Base-by-base conservation (phyloP, 2,113 vertebrate genomes). In the Talpa occidentalis region DNA sequence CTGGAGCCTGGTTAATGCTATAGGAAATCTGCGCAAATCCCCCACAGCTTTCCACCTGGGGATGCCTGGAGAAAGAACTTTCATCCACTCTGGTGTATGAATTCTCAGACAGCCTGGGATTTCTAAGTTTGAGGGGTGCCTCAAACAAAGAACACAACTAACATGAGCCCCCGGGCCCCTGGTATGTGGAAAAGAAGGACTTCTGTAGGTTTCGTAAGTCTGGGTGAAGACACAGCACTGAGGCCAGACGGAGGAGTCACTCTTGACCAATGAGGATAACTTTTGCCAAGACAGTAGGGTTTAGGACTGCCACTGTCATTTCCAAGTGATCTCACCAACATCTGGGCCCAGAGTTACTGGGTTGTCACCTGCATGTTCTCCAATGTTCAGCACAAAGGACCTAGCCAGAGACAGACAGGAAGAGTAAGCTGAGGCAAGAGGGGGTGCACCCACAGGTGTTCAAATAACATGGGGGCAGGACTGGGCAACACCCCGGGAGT, bases 391-490 rank as follows among this genome's bases (percentile, higher is more conserved):
- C 59, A 88, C 3, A 28, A 7, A 88, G n/a, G 69, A 35, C 78
- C 62, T 60, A 40, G 9, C 30, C 19, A 6, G 26, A 30, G 30
- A 47, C 56, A 72, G 19, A 8, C 28, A 3, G 47, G 44, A 10
- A 9, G 21, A 60, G 16, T 6, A 7, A 24, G 59, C 35, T 7
- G 9, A 0, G 9, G n/a, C 56, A n/a, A 74, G 22, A 9, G 47
- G 42, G 40, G 3, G 6, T 16, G 59, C 5, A 6, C 14, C 7
- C 59, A 26, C 0, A 1, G 2, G 17, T 3, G 0, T 44, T 62
- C 49, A 9, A 2, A 37, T 40, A 40, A 0, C 28, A 0, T 3
- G 9, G 24, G 42, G 44, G n/a, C 15, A 22, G n/a, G 42, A 17
- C 21, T 0, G 0, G 19, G 2, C 42, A n/a, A 6, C 42, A 32